Evolutionary conservation across 1,140 invertebrate genomes (phyloP).

Genomic region (Philotrypesis tridentata): DNA sequence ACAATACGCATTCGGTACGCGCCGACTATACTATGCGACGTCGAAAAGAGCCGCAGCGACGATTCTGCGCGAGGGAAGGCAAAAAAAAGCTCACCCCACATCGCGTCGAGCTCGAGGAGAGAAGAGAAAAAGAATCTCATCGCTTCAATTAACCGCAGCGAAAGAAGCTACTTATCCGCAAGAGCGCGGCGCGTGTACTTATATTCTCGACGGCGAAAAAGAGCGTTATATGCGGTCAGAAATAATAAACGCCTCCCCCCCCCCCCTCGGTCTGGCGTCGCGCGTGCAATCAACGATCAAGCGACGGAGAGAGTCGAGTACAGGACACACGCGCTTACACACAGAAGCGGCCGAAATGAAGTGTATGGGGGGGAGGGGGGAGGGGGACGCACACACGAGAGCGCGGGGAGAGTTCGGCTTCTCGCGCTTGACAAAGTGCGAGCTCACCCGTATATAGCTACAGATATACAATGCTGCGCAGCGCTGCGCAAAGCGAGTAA

Average conservation of each 20-base stretch:
- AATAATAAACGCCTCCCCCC: conserved; percentile 29
- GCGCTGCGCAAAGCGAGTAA: too few relatives aligned
- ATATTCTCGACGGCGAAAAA: not conserved
- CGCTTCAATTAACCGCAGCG: not conserved
- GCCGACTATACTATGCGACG: too few relatives aligned
- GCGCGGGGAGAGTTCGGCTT: not conserved
- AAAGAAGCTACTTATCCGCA: not conserved
- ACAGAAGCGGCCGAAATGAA: not conserved
- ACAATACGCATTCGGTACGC: too few relatives aligned
- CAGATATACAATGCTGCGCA: conserved; percentile 4
- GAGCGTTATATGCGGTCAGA: conserved; percentile 25
- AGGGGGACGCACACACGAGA: too few relatives aligned
- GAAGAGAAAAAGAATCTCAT: not conserved
- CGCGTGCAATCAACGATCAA: conserved; percentile 43
- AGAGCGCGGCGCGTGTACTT: not conserved
- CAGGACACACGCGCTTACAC: not conserved
- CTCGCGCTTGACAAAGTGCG: conserved; percentile 27
- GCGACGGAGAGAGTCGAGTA: conserved; percentile 4
- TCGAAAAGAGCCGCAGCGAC: too few relatives aligned
- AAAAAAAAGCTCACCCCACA: too few relatives aligned
- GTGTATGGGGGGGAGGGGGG: too few relatives aligned
- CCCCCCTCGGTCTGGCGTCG: not conserved
- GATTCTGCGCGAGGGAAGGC: too few relatives aligned
- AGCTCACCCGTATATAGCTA: not conserved
- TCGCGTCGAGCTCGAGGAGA: too few relatives aligned